Evolutionary conservation across 2,888 invertebrate genomes (phyloP).

Genomic region (Campopleginae sp.): DNA sequence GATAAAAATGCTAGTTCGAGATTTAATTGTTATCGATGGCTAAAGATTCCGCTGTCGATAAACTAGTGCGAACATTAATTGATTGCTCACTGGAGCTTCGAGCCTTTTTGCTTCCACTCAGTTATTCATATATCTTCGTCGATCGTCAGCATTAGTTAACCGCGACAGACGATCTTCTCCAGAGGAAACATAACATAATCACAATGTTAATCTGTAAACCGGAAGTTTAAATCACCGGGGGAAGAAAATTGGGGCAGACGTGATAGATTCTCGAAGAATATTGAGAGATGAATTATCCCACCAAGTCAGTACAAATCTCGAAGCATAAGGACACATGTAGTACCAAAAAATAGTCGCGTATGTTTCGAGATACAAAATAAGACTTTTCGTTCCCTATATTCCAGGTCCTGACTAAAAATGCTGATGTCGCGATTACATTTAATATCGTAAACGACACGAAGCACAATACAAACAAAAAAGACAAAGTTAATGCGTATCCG

Average conservation of each 20-base stretch:
- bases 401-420: background rate
- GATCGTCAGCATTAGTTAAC: slow-evolving; percentile 28
- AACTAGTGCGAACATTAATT: slow-evolving; percentile 33
- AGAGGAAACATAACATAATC: slow-evolving; percentile 13
- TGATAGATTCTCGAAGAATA: slow-evolving; percentile 19
- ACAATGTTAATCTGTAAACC: slow-evolving; percentile 5
- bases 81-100: slow-evolving; percentile 42
- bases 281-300: slow-evolving; percentile 48
- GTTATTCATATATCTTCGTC: slow-evolving; percentile 37
- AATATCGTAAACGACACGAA: slow-evolving; percentile 40
- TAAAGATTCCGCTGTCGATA: slow-evolving; percentile 25
- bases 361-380: slow-evolving; percentile 52
- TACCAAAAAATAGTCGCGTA: slow-evolving; percentile 42
- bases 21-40: slow-evolving; percentile 26
- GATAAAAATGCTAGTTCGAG: slow-evolving; percentile 39
- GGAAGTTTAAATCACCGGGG: slow-evolving; percentile 16
- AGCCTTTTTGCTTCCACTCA: slow-evolving; percentile 45
- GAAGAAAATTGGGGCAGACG: slow-evolving; percentile 9
- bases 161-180: slow-evolving; percentile 2
- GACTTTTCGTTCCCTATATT: slow-evolving; percentile 39
- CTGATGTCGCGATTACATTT: slow-evolving; percentile 5
- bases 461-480: slow-evolving; percentile 51
- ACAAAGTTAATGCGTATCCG: slow-evolving; percentile 8
- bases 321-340: slow-evolving; percentile 35
- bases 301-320: slow-evolving; percentile 62